Evolutionary conservation across 2,797 vertebrate genomes (phyloP).

Genomic region (Mormyrus hasselquistii): DNA sequence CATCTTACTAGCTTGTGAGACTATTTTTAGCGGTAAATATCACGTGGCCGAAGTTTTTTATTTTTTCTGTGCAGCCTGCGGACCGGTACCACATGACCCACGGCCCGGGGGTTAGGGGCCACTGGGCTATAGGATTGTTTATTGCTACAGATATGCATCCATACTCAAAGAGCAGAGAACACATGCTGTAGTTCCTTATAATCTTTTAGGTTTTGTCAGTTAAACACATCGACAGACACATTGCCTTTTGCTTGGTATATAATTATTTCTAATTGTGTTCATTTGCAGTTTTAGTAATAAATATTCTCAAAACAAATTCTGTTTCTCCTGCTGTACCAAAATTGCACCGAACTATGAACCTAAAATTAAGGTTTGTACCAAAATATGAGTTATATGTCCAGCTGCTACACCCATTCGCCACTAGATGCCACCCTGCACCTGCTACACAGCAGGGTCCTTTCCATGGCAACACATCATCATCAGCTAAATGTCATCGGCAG

Average conservation of each 20-base stretch:
- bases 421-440: background rate
- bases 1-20: too few species aligned
- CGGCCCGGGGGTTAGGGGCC: too few species aligned
- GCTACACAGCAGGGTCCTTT: background rate
- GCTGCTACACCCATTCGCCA: background rate
- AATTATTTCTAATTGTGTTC: background rate
- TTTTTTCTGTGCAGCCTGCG: too few species aligned
- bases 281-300: background rate
- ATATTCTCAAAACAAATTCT: background rate
- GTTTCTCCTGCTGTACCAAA: background rate
- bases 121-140: background rate
- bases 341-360: background rate
- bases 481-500: background rate
- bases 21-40: too few species aligned
- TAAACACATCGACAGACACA: background rate
- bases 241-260: background rate
- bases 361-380: background rate
- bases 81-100: too few species aligned
- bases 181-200: background rate
- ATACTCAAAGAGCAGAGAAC: background rate
- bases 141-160: background rate
- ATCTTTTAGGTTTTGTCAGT: background rate
- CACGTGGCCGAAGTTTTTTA: too few species aligned
- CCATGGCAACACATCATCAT: background rate
- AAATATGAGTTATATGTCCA: background rate